A percentile compares a stretch with the other conserved stretches of the same genome.
Evolutionary conservation across 1,140 invertebrate species (phyloP).

Genomic region (Lordiphosa collinella): DNA sequence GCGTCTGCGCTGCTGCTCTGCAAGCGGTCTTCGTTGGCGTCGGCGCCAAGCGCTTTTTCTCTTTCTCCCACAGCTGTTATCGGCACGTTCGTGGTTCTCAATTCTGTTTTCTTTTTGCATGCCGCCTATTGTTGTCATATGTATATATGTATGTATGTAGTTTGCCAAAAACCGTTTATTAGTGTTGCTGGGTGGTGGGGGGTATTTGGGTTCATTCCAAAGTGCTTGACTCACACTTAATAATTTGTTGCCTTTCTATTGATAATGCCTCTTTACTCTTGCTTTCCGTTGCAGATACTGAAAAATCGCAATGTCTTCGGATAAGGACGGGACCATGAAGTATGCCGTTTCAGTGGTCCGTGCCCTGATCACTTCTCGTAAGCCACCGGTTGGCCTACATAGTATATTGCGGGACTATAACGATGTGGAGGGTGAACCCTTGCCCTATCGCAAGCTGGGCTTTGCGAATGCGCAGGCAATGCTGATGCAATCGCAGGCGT

Average conservation of each 20-base stretch:
- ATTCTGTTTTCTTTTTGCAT: constrained; percentile 6
- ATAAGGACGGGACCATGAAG: constrained; percentile 19
- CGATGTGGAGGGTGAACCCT: constrained; percentile 32
- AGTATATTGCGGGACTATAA: constrained; percentile 47
- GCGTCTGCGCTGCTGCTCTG: not conserved
- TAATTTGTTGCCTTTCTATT: not conserved
- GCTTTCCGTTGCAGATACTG: constrained; percentile 6
- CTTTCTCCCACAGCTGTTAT: not conserved
- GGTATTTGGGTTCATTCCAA: constrained; percentile 19
- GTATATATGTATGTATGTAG: no score
- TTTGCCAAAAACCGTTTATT: constrained; percentile 3
- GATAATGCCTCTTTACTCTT: constrained; percentile 2
- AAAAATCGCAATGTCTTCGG: constrained; percentile 9
- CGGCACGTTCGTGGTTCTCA: not conserved
- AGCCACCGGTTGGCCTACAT: constrained; percentile 46
- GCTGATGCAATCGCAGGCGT: constrained; percentile 44
- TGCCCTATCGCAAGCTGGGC: constrained; percentile 46
- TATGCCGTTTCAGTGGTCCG: constrained; percentile 48
- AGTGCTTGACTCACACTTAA: constrained; percentile 28
- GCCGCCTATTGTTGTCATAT: constrained; percentile 2
- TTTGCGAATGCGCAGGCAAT: constrained; percentile 36
- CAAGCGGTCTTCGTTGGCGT: not conserved
- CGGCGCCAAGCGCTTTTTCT: constrained; percentile 1
- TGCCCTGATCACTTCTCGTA: constrained; percentile 57
- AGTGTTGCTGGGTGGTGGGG: constrained; percentile 12